phyloP scores from a whole-genome alignment of 1,140 invertebrate species.

The Diabrotica undecimpunctata region DNA sequence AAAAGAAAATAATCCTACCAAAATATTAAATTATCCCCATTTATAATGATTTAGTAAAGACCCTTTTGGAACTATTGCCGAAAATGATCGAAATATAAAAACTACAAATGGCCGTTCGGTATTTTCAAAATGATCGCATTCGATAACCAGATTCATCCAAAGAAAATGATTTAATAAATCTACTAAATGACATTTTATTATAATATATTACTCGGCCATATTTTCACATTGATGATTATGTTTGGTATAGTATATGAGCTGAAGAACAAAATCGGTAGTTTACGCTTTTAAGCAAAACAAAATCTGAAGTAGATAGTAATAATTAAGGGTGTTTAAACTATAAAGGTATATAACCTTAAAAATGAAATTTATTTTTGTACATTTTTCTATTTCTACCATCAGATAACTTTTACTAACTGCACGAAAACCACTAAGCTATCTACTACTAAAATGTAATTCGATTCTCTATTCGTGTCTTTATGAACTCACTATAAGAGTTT shows the following conservation, averaged over 20 bases:
- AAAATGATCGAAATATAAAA: constrained; percentile 34
- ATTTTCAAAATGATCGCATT: constrained; percentile 39
- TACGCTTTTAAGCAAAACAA: no score
- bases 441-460: no score
- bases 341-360: no score
- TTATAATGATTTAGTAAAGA: constrained; percentile 1
- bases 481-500: no score
- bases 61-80: neutral
- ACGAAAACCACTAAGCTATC: no score
- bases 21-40: constrained; percentile 15
- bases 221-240: constrained; percentile 25
- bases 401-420: no score
- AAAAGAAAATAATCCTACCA: neutral
- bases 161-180: constrained; percentile 41
- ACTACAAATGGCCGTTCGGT: constrained; percentile 34
- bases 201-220: constrained; percentile 41
- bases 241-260: constrained; percentile 8
- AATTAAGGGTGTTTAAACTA: no score
- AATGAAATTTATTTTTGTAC: no score
- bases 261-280: neutral
- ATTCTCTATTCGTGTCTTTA: no score
- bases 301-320: no score
- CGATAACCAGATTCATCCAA: constrained; percentile 36
- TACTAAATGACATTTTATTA: constrained; percentile 43
- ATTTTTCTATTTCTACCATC: no score